Evolutionary conservation across 2,888 invertebrate genomes (phyloP).

Genomic region (Coenonympha arcania): DNA sequence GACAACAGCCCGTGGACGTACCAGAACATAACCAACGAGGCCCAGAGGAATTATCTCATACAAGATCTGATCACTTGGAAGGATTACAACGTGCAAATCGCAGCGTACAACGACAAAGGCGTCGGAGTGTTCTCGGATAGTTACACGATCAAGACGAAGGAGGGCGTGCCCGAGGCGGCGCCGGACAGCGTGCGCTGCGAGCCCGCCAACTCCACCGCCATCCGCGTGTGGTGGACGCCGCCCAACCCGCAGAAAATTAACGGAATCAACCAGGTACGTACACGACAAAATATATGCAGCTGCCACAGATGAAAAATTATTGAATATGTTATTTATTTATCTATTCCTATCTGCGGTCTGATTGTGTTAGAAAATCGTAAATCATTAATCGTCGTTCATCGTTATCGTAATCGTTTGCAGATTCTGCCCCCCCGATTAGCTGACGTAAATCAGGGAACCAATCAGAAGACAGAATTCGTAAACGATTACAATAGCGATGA

Average conservation of each 20-base stretch:
- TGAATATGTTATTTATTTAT: too few relatives aligned
- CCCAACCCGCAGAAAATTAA: slow-evolving; percentile 98
- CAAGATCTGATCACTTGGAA: slow-evolving; percentile 97
- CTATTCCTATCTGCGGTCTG: too few relatives aligned
- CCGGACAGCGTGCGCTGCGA: slow-evolving; percentile 86
- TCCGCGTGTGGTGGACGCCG: slow-evolving; percentile 92
- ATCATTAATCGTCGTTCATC: too few relatives aligned
- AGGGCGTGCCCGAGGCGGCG: slow-evolving; percentile 95
- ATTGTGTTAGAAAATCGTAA: too few relatives aligned
- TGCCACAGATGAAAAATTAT: too few relatives aligned
- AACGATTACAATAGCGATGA: too few relatives aligned
- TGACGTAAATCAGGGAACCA: too few relatives aligned
- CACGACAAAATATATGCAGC: too few relatives aligned
- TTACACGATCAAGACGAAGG: slow-evolving; percentile 94
- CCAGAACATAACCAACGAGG: slow-evolving; percentile 94
- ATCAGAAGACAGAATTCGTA: too few relatives aligned
- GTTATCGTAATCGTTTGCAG: too few relatives aligned
- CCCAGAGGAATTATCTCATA: slow-evolving; percentile 91
- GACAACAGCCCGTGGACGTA: slow-evolving; percentile 93
- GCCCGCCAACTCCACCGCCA: slow-evolving; percentile 89
- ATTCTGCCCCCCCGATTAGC: too few relatives aligned
- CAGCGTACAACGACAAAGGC: slow-evolving; percentile 97
- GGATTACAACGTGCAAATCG: slow-evolving; percentile 96
- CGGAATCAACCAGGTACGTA: slow-evolving; percentile 93
- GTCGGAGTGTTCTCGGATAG: slow-evolving; percentile 93